These are phyloP conservation scores for Microplitis demolitor DNA, from an alignment of 1,140 invertebrate species.

Conservation along the genomic window DNA sequence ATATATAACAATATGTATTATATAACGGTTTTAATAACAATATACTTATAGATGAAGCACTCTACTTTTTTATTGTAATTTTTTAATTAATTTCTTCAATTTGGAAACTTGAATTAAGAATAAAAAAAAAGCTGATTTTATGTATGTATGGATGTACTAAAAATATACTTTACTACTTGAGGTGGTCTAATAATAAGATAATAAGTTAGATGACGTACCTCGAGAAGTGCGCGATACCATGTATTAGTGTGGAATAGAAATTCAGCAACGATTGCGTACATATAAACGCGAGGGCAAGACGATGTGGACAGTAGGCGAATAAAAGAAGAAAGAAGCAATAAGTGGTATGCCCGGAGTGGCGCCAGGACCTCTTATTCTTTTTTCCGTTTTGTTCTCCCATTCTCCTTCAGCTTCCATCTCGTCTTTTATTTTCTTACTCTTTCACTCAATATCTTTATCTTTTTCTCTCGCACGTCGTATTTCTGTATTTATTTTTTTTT, in stretches of 20 bases:
- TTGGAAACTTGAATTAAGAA: too few relatives aligned
- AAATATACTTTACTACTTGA: conserved; percentile 36
- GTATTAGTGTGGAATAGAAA: conserved; percentile 54
- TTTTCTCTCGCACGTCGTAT: conserved; percentile 4
- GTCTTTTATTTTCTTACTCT: conserved; percentile 25
- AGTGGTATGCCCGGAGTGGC: conserved; percentile 52
- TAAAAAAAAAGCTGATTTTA: too few relatives aligned
- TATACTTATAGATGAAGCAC: too few relatives aligned
- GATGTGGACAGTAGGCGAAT: conserved; percentile 31
- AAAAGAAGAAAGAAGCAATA: conserved; percentile 27
- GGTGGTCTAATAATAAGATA: conserved; percentile 60
- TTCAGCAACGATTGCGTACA: conserved; percentile 29
- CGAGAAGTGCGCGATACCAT: conserved; percentile 30
- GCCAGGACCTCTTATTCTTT: conserved; percentile 53
- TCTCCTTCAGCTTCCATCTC: conserved; percentile 31
- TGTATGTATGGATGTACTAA: background rate
- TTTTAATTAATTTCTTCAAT: too few relatives aligned
- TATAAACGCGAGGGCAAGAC: conserved; percentile 30
- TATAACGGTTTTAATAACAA: too few relatives aligned
- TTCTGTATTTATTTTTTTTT: background rate
- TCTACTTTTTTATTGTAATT: too few relatives aligned
- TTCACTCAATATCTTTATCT: conserved; percentile 7
- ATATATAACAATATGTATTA: too few relatives aligned
- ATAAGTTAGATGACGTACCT: conserved; percentile 44
- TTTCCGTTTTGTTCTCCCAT: conserved; percentile 26